These are phyloP conservation scores for Takifugu ocellatus DNA, from an alignment of 2,797 vertebrate species.

Conservation along the genomic window DNA sequence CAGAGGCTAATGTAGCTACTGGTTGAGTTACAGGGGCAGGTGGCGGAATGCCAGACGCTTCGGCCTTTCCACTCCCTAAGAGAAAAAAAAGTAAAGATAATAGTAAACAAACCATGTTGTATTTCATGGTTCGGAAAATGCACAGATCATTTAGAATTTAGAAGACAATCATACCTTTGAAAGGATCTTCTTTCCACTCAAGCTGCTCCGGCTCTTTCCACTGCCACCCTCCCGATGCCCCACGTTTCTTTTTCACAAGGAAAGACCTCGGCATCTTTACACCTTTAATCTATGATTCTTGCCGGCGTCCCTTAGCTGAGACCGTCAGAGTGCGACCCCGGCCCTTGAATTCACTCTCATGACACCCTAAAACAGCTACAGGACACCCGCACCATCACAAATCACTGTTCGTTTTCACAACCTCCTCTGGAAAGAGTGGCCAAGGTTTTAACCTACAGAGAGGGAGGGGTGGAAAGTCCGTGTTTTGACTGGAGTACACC, in stretches of 20 bases:
- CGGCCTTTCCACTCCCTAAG: conserved; percentile 28
- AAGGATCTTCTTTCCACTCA: conserved; percentile 40
- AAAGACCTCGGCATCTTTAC: conserved; percentile 76
- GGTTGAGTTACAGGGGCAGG: conserved; percentile 4
- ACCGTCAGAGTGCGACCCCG: conserved; percentile 2
- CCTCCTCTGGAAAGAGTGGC: conserved; percentile 35
- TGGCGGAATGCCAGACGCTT: conserved; percentile 19
- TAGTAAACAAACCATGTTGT: not conserved
- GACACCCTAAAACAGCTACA: conserved; percentile 10
- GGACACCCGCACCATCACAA: conserved; percentile 67
- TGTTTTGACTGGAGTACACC: conserved; percentile 66
- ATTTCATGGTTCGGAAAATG: not conserved
- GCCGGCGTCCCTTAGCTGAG: not conserved
- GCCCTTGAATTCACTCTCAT: not conserved
- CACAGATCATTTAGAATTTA: not conserved
- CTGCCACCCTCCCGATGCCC: conserved; percentile 55
- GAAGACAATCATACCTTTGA: conserved; percentile 45
- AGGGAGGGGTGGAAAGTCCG: not conserved
- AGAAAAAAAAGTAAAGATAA: not conserved
- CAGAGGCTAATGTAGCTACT: conserved; percentile 3
- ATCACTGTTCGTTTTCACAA: conserved; percentile 66
- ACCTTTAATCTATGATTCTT: conserved; percentile 1
- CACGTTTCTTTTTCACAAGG: conserved; percentile 76
- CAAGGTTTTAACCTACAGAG: conserved; percentile 9
- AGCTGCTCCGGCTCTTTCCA: conserved; percentile 67